These are phyloP conservation scores for Monopterus albus DNA, from an alignment of 2,113 vertebrate genomes.

Conservation along the genomic window DNA sequence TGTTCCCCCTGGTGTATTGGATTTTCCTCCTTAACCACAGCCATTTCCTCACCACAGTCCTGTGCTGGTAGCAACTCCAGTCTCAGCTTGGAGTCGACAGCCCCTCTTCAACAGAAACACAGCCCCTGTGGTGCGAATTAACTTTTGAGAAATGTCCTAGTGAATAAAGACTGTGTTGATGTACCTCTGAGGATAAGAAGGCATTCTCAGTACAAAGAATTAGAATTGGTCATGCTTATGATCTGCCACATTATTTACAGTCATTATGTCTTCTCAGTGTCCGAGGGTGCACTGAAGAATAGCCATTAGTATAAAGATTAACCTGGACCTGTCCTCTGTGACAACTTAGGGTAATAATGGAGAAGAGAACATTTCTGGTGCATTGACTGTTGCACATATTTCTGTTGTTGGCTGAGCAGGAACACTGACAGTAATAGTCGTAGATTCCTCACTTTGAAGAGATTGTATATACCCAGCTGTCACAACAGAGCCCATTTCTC, in stretches of 20 bases:
- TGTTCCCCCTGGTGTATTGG: slow-evolving; percentile 41
- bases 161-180: slow-evolving; percentile 26
- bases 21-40: slow-evolving; percentile 34
- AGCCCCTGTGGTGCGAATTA: background rate
- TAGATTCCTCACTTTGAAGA: slow-evolving; percentile 60
- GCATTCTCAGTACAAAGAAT: slow-evolving; percentile 31
- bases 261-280: slow-evolving; percentile 53
- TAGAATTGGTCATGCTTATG: slow-evolving; percentile 39
- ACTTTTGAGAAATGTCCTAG: slow-evolving; percentile 37
- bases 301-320: slow-evolving; percentile 60
- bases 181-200: slow-evolving; percentile 1
- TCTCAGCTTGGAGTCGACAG: slow-evolving; percentile 28
- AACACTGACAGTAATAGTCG: slow-evolving; percentile 45
- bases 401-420: slow-evolving; percentile 42
- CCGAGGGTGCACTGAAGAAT: slow-evolving; percentile 44
- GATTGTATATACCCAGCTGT: slow-evolving; percentile 57
- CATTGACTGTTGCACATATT: slow-evolving; percentile 19
- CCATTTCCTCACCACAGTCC: background rate
- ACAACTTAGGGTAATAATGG: slow-evolving; percentile 37
- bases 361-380: slow-evolving; percentile 26
- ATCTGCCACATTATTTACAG: slow-evolving; percentile 21
- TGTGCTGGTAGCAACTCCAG: slow-evolving; percentile 6
- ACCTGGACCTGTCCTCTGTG: slow-evolving; percentile 27
- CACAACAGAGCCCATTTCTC: slow-evolving; percentile 47
- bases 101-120: slow-evolving; percentile 4